Conservation (phyloP, 2,113 vertebrate genomes). For the Erythrocercus mccallii region DNA sequence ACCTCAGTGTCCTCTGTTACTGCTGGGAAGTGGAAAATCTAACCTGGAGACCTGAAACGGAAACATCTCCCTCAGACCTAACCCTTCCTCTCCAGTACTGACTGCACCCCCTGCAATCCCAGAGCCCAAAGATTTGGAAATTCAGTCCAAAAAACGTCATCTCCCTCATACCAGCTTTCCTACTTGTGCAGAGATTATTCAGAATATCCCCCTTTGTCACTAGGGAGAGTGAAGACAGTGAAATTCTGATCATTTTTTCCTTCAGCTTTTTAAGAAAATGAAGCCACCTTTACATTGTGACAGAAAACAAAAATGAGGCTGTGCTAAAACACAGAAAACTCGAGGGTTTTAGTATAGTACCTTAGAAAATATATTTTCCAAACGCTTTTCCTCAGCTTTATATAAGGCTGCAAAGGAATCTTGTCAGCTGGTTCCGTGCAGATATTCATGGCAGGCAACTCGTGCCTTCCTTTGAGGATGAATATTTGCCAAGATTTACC, state of each 20-base stretch:
- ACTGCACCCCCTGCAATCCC: not conserved
- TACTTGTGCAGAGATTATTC: not conserved
- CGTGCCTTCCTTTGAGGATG: not conserved
- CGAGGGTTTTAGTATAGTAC: fast-evolving
- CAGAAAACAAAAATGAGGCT: too few species aligned
- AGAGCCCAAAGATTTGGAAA: not conserved
- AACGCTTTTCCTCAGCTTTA: not conserved
- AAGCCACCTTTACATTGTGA: not conserved
- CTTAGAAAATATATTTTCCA: not conserved
- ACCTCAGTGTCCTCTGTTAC: fast-evolving
- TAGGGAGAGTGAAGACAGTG: not conserved
- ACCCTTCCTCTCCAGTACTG: not conserved
- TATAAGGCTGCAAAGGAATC: not conserved
- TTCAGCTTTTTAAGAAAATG: not conserved
- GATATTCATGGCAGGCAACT: not conserved
- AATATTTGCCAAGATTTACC: not conserved
- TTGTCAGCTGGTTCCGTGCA: not conserved
- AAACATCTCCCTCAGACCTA: not conserved
- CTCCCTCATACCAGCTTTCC: not conserved
- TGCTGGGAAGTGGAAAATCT: not conserved
- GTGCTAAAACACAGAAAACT: not conserved
- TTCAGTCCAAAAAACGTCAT: not conserved
- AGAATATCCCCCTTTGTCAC: not conserved
- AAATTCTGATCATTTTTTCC: not conserved
- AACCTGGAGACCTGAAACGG: not conserved